Percentiles rank a stretch among this genome's conserved stretches.
Evolutionary conservation across 2,113 vertebrate species (phyloP).

Genomic region (Gopherus flavomarginatus): DNA sequence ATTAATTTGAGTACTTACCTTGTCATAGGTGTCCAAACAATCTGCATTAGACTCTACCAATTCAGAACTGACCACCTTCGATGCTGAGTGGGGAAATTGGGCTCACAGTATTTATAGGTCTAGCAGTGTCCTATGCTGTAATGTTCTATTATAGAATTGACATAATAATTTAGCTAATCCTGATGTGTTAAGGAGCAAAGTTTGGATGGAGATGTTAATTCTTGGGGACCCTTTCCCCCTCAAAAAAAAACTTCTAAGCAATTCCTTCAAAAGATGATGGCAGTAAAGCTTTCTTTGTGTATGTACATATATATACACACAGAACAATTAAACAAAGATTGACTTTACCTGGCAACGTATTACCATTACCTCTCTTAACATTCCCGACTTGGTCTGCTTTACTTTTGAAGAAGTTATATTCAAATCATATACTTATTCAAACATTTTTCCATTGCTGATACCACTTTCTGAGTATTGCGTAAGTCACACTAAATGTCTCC

Average conservation of each 20-base stretch:
- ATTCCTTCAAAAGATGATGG: neutral
- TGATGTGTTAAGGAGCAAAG: neutral
- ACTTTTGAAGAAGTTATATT: neutral
- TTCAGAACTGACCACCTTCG: neutral
- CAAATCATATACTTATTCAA: neutral
- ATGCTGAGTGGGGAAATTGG: neutral
- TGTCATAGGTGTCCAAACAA: neutral
- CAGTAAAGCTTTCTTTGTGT: neutral
- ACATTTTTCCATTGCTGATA: neutral
- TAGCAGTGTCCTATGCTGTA: neutral
- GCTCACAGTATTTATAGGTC: neutral
- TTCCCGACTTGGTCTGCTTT: neutral
- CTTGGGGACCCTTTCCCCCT: neutral
- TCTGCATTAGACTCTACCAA: neutral
- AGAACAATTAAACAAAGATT: neutral
- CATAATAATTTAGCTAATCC: neutral
- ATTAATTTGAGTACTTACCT: neutral
- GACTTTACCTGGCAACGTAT: neutral
- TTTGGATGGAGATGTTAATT: neutral
- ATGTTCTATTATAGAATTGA: fast-evolving
- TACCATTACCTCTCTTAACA: neutral
- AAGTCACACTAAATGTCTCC: neutral
- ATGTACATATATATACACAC: neutral
- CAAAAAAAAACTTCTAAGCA: neutral
- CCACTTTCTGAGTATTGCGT: neutral